Evolutionary conservation across 2,113 vertebrate species (phyloP).

Genomic region (Scatophagus argus): DNA sequence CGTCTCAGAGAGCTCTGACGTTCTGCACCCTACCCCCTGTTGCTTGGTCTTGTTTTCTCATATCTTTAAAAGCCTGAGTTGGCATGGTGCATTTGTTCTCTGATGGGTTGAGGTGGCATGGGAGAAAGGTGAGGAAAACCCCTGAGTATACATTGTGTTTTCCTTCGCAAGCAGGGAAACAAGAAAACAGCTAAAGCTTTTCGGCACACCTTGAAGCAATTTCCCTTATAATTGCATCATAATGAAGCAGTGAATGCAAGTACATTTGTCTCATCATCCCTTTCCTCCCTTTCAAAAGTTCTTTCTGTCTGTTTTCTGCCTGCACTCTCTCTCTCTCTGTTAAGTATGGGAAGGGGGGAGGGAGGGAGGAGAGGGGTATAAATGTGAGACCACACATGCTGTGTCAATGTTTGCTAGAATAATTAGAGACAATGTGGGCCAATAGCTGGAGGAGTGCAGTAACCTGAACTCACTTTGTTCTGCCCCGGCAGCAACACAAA

Average conservation of each 20-base stretch:
- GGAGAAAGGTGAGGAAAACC: conserved; percentile 45
- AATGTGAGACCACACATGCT: conserved; percentile 83
- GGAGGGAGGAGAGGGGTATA: conserved; percentile 40
- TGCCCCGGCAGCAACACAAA: conserved; percentile 76
- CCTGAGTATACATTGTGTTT: background rate
- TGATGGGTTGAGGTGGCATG: conserved; percentile 16
- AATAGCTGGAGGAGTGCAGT: conserved; percentile 77
- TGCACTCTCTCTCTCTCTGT: conserved; percentile 34
- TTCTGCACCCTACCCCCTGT: conserved; percentile 14
- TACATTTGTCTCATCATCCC: conserved; percentile 15
- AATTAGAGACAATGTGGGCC: conserved; percentile 80
- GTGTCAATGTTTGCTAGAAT: conserved; percentile 81
- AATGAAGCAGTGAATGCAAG: conserved; percentile 27
- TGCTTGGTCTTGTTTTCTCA: conserved; percentile 13
- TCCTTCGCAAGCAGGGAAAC: conserved; percentile 2
- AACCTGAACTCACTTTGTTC: conserved; percentile 82
- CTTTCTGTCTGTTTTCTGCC: conserved; percentile 19
- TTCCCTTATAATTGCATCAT: conserved; percentile 1
- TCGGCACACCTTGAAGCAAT: background rate
- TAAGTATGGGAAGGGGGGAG: conserved; percentile 31
- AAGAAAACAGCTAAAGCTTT: conserved; percentile 1
- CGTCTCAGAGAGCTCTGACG: conserved; percentile 29
- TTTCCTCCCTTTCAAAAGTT: conserved; percentile 28
- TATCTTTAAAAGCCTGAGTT: conserved; percentile 54
- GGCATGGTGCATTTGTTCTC: conserved; percentile 41